Percentiles rank a stretch among this genome's conserved stretches.
Conservation (phyloP, 2,113 vertebrate genomes). For the Pseudolaguvia tuberculata region DNA sequence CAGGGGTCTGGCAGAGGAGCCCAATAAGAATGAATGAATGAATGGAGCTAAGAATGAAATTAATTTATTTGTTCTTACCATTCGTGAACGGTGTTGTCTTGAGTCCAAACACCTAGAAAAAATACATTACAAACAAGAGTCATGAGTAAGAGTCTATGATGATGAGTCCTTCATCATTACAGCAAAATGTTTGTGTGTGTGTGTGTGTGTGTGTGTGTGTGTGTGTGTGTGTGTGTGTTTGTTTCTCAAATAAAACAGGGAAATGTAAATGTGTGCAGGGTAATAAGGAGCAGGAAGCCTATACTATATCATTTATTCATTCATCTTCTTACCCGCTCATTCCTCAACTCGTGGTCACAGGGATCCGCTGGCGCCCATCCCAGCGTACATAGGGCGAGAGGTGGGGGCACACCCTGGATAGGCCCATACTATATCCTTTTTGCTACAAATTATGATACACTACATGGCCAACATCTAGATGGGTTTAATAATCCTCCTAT, state of each 20-base stretch:
- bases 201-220: not conserved
- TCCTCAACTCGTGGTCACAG: too few relatives aligned
- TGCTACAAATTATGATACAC: not conserved
- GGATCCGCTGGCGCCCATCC: too few relatives aligned
- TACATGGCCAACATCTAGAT: not conserved
- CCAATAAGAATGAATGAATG: too few relatives aligned
- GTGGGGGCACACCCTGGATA: too few relatives aligned
- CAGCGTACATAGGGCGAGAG: too few relatives aligned
- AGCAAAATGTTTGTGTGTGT: not conserved
- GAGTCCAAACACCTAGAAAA: conserved; percentile 58
- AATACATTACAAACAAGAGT: conserved; percentile 9
- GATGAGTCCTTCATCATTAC: not conserved
- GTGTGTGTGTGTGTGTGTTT: not conserved
- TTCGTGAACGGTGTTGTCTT: conserved; percentile 61
- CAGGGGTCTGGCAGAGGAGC: too few relatives aligned
- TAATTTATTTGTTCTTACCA: conserved; percentile 51
- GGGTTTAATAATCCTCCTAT: not conserved
- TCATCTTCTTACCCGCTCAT: too few relatives aligned
- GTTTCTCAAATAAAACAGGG: not conserved
- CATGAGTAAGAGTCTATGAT: not conserved
- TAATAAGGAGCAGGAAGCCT: not conserved
- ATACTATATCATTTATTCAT: not conserved
- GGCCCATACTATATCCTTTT: not conserved
- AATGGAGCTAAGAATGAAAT: too few relatives aligned
- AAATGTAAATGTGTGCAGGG: not conserved